Percentiles rank a stretch among this genome's conserved stretches.
Conservation (phyloP, 2,797 vertebrate species). For the Agapornis canus region DNA sequence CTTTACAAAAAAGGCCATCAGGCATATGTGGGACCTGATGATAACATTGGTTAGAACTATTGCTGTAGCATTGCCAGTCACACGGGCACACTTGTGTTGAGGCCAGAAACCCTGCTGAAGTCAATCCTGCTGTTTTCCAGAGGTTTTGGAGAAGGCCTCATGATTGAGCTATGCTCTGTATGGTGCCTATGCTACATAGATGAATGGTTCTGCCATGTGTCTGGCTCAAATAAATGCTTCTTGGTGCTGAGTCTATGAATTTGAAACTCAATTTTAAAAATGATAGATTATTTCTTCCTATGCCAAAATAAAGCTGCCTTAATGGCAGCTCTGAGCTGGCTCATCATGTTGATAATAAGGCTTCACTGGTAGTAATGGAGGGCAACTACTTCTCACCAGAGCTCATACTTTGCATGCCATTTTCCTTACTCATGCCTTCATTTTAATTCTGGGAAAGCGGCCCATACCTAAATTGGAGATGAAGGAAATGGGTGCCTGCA, state of each 20-base stretch:
- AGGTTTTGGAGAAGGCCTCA: neutral
- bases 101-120: neutral
- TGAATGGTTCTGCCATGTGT: neutral
- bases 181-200: neutral
- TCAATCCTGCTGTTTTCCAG: neutral
- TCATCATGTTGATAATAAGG: neutral
- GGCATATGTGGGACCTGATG: neutral
- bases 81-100: neutral
- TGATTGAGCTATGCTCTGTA: neutral
- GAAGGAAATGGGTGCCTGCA: conserved; percentile 22
- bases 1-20: neutral
- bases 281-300: neutral
- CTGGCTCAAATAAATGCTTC: neutral
- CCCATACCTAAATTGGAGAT: neutral
- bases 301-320: neutral
- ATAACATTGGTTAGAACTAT: neutral
- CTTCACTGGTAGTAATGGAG: neutral
- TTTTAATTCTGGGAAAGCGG: conserved; percentile 34
- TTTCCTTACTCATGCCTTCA: conserved; percentile 22
- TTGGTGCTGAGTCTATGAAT: neutral
- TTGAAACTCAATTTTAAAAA: neutral
- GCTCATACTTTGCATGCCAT: neutral
- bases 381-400: neutral
- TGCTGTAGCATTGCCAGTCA: neutral
- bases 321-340: neutral